A percentile compares a stretch with the other conserved stretches of the same genome.
Evolutionary conservation across 2,888 invertebrate species (phyloP).

Genomic region (Tupiocoris notatus): DNA sequence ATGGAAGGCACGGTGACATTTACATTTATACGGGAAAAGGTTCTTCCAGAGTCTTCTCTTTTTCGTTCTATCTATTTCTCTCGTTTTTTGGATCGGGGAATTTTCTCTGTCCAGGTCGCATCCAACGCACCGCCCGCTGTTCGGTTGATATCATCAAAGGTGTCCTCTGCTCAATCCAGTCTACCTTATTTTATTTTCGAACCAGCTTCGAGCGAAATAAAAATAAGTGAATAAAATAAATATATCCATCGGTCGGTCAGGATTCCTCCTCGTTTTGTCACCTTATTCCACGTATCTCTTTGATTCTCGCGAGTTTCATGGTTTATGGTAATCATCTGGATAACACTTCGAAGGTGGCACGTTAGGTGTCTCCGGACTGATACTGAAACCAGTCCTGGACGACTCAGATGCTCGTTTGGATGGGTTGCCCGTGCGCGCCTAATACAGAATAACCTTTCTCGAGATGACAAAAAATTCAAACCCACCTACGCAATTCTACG

Average conservation of each 20-base stretch:
- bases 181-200: background rate
- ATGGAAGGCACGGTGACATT: conserved; percentile 21
- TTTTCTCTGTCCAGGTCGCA: background rate
- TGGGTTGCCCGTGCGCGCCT: background rate
- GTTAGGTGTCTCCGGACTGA: background rate
- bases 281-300: background rate
- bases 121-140: background rate
- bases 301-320: background rate
- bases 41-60: background rate
- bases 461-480: background rate
- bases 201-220: background rate
- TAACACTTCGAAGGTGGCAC: background rate
- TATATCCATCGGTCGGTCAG: background rate
- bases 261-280: background rate
- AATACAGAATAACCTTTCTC: background rate
- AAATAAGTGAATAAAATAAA: background rate
- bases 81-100: background rate
- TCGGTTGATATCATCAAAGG: conserved; percentile 20
- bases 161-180: background rate
- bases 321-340: background rate
- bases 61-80: conserved; percentile 1
- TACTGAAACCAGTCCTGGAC: too few relatives aligned
- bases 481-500: background rate
- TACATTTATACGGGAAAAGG: conserved; percentile 33
- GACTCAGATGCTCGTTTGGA: too few relatives aligned